Evolutionary conservation across 2,888 invertebrate genomes (phyloP), one percentile per base, ranked within the genome.

Genomic region (Mystacides longicornis): DNA sequence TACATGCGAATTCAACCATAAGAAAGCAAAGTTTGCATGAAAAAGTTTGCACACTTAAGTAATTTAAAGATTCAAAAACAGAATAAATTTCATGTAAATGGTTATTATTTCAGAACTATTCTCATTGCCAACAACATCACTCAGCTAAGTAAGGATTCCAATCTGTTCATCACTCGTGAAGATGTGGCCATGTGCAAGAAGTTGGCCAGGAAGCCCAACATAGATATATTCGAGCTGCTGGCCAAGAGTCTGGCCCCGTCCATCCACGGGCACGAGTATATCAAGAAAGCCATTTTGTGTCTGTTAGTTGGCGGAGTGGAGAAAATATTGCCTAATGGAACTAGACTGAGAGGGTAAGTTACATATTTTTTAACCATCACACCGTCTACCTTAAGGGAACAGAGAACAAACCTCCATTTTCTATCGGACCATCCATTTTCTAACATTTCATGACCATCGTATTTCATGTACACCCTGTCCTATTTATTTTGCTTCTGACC

Each of bases 281-380:
- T 98, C 5, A 99, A 99, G 72, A 91, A 90, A 68, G 98, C 99
- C 0, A 90, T 99, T 59, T 76, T 99, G 22, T 97, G 97, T 67
- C 80, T 97, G 66, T 71, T 99, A 54, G 76, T 99, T 4, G 98
- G 99, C 0, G 99, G 99, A 0, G 89, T 89, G 62, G 99, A 99
- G 74, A 99, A 97, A 73, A 76, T 91, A 37, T 72, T 97, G 59
- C 85, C 88, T 1, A 97, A 95, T 72, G 95, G 95, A 51, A 93
- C 94, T 0, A 81, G 96, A 56, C 78, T 97, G 0, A 82, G 96
- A 77, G 96, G 88, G 85, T 87, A 69, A 71, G 71, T 48, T 3
- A n/a, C 49, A 31, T 53, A 48, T 43, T 42, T 22, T n/a, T n/a
- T n/a, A n/a, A n/a, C n/a, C n/a, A n/a, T n/a, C n/a, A n/a, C n/a